These are phyloP conservation scores for Neolamprologus ventralis DNA, from an alignment of 2,113 vertebrate species.

Conservation along the genomic window DNA sequence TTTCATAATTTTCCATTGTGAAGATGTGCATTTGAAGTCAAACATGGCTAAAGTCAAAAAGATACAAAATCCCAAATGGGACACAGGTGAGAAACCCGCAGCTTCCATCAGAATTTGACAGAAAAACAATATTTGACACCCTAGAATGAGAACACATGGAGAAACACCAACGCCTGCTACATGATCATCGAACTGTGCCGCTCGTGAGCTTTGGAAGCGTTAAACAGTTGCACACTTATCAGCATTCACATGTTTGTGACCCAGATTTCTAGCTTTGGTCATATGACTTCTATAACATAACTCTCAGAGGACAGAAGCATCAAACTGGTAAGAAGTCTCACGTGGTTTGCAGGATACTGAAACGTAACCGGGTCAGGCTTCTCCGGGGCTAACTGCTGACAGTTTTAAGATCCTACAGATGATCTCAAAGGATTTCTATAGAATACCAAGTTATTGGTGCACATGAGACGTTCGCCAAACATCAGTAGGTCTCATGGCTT, in stretches of 20 bases:
- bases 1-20: background rate
- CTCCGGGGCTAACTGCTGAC: background rate
- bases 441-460: rapidly evolving
- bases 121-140: background rate
- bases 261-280: slow-evolving; percentile 14
- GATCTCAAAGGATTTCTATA: background rate
- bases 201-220: background rate
- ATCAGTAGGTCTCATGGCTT: background rate
- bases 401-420: background rate
- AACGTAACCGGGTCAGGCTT: background rate
- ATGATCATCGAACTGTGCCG: background rate
- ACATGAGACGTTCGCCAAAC: background rate
- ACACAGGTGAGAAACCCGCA: rapidly evolving
- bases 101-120: background rate
- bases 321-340: background rate
- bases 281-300: background rate
- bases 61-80: background rate
- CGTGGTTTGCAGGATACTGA: background rate
- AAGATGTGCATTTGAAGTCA: background rate
- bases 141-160: background rate
- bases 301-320: background rate
- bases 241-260: background rate
- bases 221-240: background rate
- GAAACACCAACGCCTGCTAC: background rate
- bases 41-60: background rate